Base-by-base conservation (phyloP, 1,140 invertebrate genomes). In the Lucilia sericata region DNA sequence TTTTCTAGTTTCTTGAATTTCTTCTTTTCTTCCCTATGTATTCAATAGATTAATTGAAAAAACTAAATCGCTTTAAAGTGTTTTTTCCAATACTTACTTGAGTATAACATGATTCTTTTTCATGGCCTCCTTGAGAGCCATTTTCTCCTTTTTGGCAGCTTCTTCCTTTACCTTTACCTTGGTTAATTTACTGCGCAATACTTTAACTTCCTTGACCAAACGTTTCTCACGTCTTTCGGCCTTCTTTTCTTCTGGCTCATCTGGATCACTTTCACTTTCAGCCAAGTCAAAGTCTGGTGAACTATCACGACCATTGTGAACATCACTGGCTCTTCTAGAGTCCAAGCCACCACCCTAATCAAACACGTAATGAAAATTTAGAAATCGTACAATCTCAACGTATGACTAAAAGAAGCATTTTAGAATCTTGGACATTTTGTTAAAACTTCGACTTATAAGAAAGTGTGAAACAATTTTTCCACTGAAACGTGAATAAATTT, bases 1-100 rank as follows among this genome's bases (percentile, higher is more conserved):
- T 96, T 96, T 89, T 97, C 96, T 49, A 97, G 89, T 76, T 93
- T 93, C 87, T 95, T 95, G 87, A 94, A 96, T 89, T 95, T 95
- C 86, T 94, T 95, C 86, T 95, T 95, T 86, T 95, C 95, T 74
- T 95, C 94, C 86, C 93, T 93, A 5, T 42, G 2, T 42, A 8
- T 8, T 42, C 10, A 2, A 7, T 8, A 1, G 42, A 42, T 85
- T 19, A 88, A 90, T 70, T 13, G n/a, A 55, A 49, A 80, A 80
- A 80, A 49, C 25, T 3, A 42, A 42, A 2, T 4, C 13, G 5
- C 19, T 30, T 12, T 21, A 60, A 42, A 42, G 78, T 14, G 12
- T 65, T 0, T 42, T 86, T 21, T 21, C 3, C n/a, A 21, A 10
- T 9, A 70, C 87, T 83, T 60, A 93, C 93, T 94, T 95, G 12